These are phyloP conservation scores for Eretmochelys imbricata DNA, from an alignment of 2,113 vertebrate species.

Conservation along the genomic window DNA sequence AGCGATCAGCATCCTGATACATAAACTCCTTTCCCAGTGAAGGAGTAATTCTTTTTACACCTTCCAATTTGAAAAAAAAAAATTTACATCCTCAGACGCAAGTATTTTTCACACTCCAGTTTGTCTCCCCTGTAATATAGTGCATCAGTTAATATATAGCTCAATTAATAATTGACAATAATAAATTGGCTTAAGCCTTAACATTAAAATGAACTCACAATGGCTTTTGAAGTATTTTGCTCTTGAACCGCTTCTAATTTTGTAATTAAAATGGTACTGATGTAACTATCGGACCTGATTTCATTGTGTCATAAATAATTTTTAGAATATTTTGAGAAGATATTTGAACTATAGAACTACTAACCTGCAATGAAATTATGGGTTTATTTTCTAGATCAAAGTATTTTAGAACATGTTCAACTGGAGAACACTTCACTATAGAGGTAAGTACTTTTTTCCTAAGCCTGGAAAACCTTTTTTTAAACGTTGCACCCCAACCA, in stretches of 20 bases:
- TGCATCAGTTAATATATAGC: background rate
- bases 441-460: constrained; percentile 75
- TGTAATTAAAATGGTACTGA: background rate
- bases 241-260: background rate
- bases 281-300: rapidly evolving
- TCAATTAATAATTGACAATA: background rate
- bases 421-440: constrained; percentile 86
- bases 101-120: background rate
- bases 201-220: background rate
- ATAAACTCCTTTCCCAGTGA: background rate
- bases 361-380: constrained; percentile 7
- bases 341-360: background rate
- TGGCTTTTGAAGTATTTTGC: background rate
- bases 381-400: constrained; percentile 81
- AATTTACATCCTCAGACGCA: background rate
- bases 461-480: background rate
- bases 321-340: background rate
- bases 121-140: rapidly evolving
- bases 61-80: background rate
- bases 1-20: background rate
- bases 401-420: constrained; percentile 83
- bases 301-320: background rate
- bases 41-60: background rate
- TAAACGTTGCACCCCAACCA: background rate
- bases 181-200: background rate